Evolutionary conservation across 30 jellyfish, hydroid and myxozoan genomes (phyloP).

Genomic region (Chironex yamaguchii): DNA sequence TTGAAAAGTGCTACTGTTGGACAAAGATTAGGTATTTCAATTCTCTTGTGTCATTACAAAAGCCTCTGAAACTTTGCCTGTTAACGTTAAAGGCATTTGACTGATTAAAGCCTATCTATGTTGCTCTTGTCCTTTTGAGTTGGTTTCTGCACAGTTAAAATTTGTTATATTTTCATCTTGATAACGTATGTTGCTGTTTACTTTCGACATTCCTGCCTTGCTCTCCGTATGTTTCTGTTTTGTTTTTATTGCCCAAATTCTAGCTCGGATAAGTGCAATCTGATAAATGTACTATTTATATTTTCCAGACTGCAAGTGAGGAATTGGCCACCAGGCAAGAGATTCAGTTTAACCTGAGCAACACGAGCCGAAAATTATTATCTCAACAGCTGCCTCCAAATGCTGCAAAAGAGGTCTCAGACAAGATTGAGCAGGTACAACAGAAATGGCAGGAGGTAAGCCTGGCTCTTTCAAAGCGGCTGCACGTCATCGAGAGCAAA

Average conservation of each 20-base stretch:
- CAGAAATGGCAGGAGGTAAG: slow-evolving; percentile 77
- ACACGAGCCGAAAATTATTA: slow-evolving; percentile 68
- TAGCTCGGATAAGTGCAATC: no score
- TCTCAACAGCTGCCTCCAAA: slow-evolving; percentile 67
- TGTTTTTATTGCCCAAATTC: no score
- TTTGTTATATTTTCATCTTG: background rate
- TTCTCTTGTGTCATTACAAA: no score
- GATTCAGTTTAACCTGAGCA: slow-evolving; percentile 60
- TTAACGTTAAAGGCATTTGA: no score
- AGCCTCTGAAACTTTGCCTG: no score
- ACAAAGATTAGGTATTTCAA: no score
- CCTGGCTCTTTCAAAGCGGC: slow-evolving; percentile 60
- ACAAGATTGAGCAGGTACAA: slow-evolving; percentile 61
- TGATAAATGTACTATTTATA: no score
- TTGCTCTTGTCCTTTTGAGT: no score
- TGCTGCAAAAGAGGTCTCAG: slow-evolving; percentile 51
- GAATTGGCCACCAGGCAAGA: slow-evolving; percentile 67
- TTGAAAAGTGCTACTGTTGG: no score
- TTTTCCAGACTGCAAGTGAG: slow-evolving; percentile 60
- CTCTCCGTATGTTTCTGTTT: background rate
- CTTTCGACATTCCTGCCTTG: background rate
- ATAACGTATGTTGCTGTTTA: background rate
- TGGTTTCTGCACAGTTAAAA: no score
- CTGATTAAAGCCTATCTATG: no score
- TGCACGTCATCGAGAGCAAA: slow-evolving; percentile 65